Evolutionary conservation across 2,797 vertebrate species (phyloP).

Genomic region (Menidia menidia): DNA sequence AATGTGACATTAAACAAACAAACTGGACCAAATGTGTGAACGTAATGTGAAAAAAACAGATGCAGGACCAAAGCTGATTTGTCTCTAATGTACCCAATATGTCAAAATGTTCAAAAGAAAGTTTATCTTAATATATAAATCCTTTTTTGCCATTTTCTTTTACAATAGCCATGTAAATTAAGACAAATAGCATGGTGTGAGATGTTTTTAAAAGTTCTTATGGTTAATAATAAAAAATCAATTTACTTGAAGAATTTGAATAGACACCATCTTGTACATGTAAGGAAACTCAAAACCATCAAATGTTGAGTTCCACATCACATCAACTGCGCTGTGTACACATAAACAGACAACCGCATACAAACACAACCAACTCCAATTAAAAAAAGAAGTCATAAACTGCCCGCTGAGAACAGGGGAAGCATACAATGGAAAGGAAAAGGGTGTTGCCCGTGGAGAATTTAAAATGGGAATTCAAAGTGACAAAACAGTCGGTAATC

Average conservation of each 20-base stretch:
- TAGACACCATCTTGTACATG: not conserved
- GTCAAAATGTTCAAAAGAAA: no score
- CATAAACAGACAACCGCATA: not conserved
- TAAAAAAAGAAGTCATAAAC: slow-evolving; percentile 33
- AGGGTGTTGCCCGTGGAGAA: slow-evolving; percentile 58
- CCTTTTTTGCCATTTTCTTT: no score
- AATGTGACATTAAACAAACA: no score
- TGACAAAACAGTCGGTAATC: slow-evolving; percentile 60
- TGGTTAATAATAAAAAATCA: not conserved
- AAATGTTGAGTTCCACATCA: not conserved
- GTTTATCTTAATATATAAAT: no score
- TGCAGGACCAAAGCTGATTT: no score
- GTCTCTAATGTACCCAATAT: no score
- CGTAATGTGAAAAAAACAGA: no score
- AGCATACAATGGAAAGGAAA: slow-evolving; percentile 72
- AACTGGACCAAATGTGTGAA: no score
- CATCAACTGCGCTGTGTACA: slow-evolving; percentile 10
- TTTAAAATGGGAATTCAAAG: slow-evolving; percentile 44
- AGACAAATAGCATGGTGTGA: no score
- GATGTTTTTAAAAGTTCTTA: no score
- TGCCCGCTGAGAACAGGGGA: slow-evolving; percentile 58
- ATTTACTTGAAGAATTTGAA: not conserved
- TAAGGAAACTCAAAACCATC: not conserved
- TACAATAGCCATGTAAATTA: no score
- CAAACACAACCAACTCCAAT: slow-evolving; percentile 37